Evolutionary conservation across 2,888 invertebrate genomes (phyloP).

Genomic region (Caenorhabditis japonica): DNA sequence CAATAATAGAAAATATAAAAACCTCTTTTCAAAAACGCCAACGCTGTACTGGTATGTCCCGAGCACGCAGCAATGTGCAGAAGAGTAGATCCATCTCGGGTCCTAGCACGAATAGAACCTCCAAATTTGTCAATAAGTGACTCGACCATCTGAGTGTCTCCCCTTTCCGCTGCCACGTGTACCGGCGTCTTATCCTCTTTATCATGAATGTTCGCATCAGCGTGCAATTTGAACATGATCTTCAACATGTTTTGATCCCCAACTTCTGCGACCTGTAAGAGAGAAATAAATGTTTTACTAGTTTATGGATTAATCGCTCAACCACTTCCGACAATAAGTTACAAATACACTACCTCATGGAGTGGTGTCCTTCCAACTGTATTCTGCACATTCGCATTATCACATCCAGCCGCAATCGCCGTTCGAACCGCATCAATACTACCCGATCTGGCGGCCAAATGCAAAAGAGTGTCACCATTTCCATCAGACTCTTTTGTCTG

Average conservation of each 20-base stretch:
- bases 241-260: slow-evolving; percentile 95
- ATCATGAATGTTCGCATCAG: slow-evolving; percentile 93
- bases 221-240: slow-evolving; percentile 93
- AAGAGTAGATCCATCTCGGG: slow-evolving; percentile 91
- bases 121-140: slow-evolving; percentile 96
- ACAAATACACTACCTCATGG: slow-evolving; percentile 84
- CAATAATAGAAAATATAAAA: no score
- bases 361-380: slow-evolving; percentile 91
- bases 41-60: slow-evolving; percentile 97
- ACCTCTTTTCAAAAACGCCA: slow-evolving; percentile 98
- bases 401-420: slow-evolving; percentile 81
- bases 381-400: slow-evolving; percentile 91
- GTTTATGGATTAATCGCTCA: background rate
- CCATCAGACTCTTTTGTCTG: slow-evolving; percentile 82
- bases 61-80: slow-evolving; percentile 98
- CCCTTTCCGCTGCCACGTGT: slow-evolving; percentile 96
- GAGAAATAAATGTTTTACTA: background rate
- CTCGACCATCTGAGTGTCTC: slow-evolving; percentile 95
- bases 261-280: slow-evolving; percentile 85
- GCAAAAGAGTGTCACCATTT: slow-evolving; percentile 92
- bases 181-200: slow-evolving; percentile 95
- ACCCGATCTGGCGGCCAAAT: slow-evolving; percentile 87
- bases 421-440: slow-evolving; percentile 65
- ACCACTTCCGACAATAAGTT: background rate
- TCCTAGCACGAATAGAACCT: slow-evolving; percentile 82